A percentile compares a stretch with the other conserved stretches of the same genome.
phyloP scores from a whole-genome alignment of 2,888 invertebrate genomes.

The Halictus quadricinctus region DNA sequence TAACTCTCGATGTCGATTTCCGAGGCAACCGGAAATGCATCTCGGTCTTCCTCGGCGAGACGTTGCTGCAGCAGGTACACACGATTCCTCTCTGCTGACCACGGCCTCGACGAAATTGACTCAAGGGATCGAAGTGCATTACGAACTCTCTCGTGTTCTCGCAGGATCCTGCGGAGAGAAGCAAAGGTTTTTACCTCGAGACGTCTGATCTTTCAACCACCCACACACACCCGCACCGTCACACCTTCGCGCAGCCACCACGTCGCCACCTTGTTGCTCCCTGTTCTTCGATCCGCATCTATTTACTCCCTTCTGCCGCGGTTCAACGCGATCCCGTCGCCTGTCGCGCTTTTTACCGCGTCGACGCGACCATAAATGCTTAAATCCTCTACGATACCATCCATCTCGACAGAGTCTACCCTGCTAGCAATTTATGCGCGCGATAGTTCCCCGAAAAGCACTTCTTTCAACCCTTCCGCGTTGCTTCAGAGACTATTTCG shows the following conservation, averaged over 20 bases:
- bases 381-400: not conserved
- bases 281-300: constrained; percentile 11
- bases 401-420: not conserved
- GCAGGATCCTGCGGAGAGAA: constrained; percentile 67
- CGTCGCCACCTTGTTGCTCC: not conserved
- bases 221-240: not conserved
- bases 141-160: constrained; percentile 72
- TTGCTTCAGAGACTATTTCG: not conserved
- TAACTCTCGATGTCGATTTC: constrained; percentile 77
- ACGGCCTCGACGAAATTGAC: constrained; percentile 69
- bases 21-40: constrained; percentile 71
- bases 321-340: not conserved
- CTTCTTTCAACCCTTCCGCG: not conserved
- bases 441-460: not conserved
- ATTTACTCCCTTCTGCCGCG: not conserved
- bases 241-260: not conserved
- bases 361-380: not conserved
- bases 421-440: not conserved
- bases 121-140: constrained; percentile 72
- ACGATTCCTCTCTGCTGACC: constrained; percentile 73
- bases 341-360: not conserved
- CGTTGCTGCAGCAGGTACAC: constrained; percentile 66
- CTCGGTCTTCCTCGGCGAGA: constrained; percentile 70
- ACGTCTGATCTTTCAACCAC: constrained; percentile 22
- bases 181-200: constrained; percentile 56